These are phyloP conservation scores for Drosophila azteca DNA, from an alignment of 1,140 invertebrate genomes.

Conservation along the genomic window DNA sequence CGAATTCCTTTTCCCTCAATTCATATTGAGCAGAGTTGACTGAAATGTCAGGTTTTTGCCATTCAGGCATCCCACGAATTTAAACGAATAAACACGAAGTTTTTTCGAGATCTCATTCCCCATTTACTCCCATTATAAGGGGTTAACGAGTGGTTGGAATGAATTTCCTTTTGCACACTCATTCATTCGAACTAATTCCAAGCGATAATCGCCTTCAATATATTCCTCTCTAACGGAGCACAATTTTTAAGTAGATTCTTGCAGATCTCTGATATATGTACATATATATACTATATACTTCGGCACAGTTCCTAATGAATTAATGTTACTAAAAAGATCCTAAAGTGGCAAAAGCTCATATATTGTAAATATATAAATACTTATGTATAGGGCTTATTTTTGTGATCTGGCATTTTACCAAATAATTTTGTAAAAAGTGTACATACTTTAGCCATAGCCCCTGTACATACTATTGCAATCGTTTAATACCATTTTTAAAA, in stretches of 20 bases:
- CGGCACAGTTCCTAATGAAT: too few relatives aligned
- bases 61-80: too few relatives aligned
- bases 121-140: too few relatives aligned
- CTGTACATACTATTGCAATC: constrained; percentile 50
- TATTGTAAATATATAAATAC: constrained; percentile 53
- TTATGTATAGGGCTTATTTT: constrained; percentile 59
- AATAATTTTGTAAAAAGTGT: constrained; percentile 50
- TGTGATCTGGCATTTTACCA: constrained; percentile 26
- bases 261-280: background rate
- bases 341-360: constrained; percentile 51
- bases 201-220: background rate
- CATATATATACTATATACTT: too few relatives aligned
- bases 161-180: background rate
- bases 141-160: too few relatives aligned
- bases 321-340: constrained; percentile 16
- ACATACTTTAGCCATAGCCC: constrained; percentile 32
- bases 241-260: background rate
- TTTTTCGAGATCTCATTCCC: too few relatives aligned
- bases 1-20: too few relatives aligned
- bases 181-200: constrained; percentile 3
- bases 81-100: too few relatives aligned
- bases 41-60: too few relatives aligned
- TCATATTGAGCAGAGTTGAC: too few relatives aligned
- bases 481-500: constrained; percentile 3
- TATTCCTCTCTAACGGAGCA: too few relatives aligned